Evolutionary conservation across 2,797 vertebrate species (phyloP).

Genomic region (Triplophysa yarkandensis): DNA sequence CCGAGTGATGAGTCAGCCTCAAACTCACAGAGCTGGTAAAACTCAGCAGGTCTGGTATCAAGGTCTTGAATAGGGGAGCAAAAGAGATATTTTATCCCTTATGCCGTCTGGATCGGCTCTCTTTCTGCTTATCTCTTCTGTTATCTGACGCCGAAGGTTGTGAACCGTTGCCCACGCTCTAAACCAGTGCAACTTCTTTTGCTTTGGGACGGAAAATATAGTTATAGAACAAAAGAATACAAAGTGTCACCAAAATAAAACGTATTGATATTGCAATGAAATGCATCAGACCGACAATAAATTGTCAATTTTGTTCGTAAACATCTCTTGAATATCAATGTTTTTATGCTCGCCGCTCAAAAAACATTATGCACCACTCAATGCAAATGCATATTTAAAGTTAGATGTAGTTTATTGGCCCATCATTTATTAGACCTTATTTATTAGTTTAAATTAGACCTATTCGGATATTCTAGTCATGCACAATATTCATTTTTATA

Average conservation of each 20-base stretch:
- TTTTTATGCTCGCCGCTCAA: not conserved
- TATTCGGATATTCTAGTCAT: not conserved
- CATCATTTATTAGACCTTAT: no score
- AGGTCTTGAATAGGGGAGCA: slow-evolving; percentile 37
- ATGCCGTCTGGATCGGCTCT: slow-evolving; percentile 10
- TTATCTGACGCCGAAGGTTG: slow-evolving; percentile 43
- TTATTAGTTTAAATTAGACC: not conserved
- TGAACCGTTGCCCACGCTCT: slow-evolving; percentile 19
- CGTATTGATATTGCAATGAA: not conserved
- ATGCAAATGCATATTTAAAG: not conserved
- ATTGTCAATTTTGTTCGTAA: not conserved
- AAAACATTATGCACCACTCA: not conserved
- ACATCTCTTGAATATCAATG: not conserved
- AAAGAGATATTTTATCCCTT: slow-evolving; percentile 43
- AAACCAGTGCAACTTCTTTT: slow-evolving; percentile 19
- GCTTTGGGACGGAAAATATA: not conserved
- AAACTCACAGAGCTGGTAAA: slow-evolving; percentile 20
- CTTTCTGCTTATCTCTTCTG: slow-evolving; percentile 41
- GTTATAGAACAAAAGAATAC: slow-evolving; percentile 10
- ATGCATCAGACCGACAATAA: not conserved
- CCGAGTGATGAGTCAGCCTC: slow-evolving; percentile 29
- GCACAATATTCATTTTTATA: not conserved
- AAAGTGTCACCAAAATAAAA: not conserved
- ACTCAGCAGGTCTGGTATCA: slow-evolving; percentile 42
- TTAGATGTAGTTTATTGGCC: not conserved